Evolutionary conservation across 2,797 vertebrate genomes (phyloP), one percentile per base, ranked within the genome.

Genomic region (Craterocephalus amniculus): DNA sequence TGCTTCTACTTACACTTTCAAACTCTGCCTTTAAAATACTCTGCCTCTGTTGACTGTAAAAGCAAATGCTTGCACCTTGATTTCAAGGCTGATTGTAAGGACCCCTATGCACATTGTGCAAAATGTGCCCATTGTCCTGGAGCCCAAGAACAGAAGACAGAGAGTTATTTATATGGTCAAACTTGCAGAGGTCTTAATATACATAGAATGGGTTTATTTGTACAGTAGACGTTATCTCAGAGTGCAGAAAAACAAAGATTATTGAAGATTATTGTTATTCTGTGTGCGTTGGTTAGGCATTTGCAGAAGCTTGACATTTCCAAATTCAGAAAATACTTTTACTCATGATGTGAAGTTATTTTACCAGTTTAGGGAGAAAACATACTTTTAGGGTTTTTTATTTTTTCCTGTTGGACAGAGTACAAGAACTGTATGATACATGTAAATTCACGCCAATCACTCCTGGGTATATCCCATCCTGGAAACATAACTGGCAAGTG

Each of bases 401-500:
- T 59, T 70, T 31, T 70, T 29, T 54, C 22, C 10, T 20, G 35
- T 2, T 61, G 6, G 18, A 29, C 29, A 43, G 62, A 18, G 48
- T 26, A 34, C 43, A 59, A 58, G 8, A 34, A 27, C 45, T 57
- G 68, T 58, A 58, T 26, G 20, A 59, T 14, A 65, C 71, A 79
- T 57, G 31, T n/a, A n/a, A n/a, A n/a, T n/a, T n/a, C 45, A 57
- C 13, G 31, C 56, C 69, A 78, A 48, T 71, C 63, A 57, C 43
- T 26, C 2, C 76, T 48, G 63, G 57, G 63, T 56, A 64, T 24
- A 63, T 56, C 43, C 22, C 65, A 55, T 61, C 73, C 51, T 52
- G 72, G 61, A 52, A 78, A 62, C 57, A 74, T 74, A 63, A 22
- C 71, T 70, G 70, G 69, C 72, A 67, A 68, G 69, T 57, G 4